Percentiles rank a stretch among this genome's conserved stretches.
Evolutionary conservation across 64 coral and sea anemone genomes (phyloP).

Genomic region (Pachyseris speciosa): DNA sequence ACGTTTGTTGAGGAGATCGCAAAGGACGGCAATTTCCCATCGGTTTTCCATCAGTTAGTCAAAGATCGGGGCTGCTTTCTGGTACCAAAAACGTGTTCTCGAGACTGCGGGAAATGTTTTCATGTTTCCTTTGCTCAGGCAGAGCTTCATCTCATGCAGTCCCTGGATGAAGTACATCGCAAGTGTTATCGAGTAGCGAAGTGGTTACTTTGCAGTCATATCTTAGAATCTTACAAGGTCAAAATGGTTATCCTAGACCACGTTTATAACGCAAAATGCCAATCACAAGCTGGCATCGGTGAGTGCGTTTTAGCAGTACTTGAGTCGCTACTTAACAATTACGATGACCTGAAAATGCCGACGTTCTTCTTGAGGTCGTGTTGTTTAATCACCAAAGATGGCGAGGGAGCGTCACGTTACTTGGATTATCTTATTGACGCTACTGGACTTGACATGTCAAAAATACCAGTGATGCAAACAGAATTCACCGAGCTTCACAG

Average conservation of each 20-base stretch:
- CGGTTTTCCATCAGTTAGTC: neutral
- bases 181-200: neutral
- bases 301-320: neutral
- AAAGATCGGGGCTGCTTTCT: neutral
- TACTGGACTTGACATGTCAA: neutral
- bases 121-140: slow-evolving; percentile 18
- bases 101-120: neutral
- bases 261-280: neutral
- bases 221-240: neutral
- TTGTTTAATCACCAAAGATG: slow-evolving; percentile 1
- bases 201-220: neutral
- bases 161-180: slow-evolving; percentile 4
- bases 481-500: neutral
- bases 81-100: slow-evolving; percentile 1
- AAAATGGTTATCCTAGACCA: neutral
- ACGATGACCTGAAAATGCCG: neutral
- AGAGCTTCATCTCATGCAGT: neutral
- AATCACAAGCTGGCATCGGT: neutral
- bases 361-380: neutral
- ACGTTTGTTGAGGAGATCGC: neutral
- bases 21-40: neutral
- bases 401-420: neutral
- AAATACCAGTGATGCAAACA: neutral
- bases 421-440: slow-evolving; percentile 5
- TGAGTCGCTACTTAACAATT: neutral